Evolutionary conservation across 2,888 invertebrate species (phyloP).

Genomic region (Synanthedon formicaeformis): DNA sequence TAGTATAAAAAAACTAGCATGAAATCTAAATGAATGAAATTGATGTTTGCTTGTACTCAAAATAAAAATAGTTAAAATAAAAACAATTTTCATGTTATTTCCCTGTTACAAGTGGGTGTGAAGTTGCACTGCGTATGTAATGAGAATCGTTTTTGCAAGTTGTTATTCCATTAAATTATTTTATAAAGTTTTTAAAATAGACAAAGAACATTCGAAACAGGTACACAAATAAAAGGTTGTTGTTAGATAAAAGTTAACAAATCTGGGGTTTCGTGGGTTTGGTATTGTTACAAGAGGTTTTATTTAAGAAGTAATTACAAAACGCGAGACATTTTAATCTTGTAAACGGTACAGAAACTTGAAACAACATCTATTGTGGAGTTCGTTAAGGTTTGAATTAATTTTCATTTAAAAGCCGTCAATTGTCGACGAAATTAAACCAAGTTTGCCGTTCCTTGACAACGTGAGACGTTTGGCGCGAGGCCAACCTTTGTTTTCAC

Average conservation of each 20-base stretch:
- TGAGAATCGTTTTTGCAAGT: no score
- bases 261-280: slow-evolving; percentile 5
- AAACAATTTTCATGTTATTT: no score
- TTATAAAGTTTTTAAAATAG: no score
- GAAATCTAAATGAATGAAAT: no score
- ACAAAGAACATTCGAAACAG: no score
- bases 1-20: no score
- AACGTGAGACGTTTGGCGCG: slow-evolving; percentile 36
- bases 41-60: no score
- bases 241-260: background rate
- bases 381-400: slow-evolving; percentile 49
- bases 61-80: no score
- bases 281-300: slow-evolving; percentile 8
- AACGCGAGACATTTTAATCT: slow-evolving; percentile 34
- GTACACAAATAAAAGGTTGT: no score
- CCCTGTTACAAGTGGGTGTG: no score
- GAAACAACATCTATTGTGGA: slow-evolving; percentile 36
- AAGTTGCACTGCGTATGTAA: no score
- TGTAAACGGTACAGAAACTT: slow-evolving; percentile 27
- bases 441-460: slow-evolving; percentile 43
- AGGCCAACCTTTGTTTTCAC: slow-evolving; percentile 24
- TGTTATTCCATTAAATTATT: no score
- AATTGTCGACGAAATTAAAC: slow-evolving; percentile 44
- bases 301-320: slow-evolving; percentile 27
- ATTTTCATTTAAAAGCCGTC: slow-evolving; percentile 48